Evolutionary conservation across 2,113 vertebrate genomes (phyloP).

Genomic region (Pelvicachromis taeniatus): DNA sequence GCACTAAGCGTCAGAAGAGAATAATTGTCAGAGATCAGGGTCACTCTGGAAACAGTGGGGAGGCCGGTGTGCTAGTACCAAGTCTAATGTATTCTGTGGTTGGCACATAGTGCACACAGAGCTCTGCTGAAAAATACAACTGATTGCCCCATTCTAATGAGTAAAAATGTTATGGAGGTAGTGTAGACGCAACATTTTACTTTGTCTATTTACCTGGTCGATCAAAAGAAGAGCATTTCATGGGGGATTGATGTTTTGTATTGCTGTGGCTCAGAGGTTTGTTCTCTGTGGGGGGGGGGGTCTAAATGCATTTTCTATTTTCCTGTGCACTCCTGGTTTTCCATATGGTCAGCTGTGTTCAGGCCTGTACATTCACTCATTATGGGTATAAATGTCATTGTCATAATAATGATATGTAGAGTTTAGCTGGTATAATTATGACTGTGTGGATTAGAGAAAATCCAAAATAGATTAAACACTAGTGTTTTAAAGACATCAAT

Average conservation of each 20-base stretch:
- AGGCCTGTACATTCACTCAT: background rate
- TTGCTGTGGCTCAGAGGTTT: background rate
- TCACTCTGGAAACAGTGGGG: conserved; percentile 18
- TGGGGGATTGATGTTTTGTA: background rate
- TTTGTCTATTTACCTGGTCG: background rate
- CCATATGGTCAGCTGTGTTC: background rate
- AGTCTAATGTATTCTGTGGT: background rate
- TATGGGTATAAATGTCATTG: background rate
- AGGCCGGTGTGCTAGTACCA: background rate
- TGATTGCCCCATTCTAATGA: background rate
- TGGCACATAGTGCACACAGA: conserved; percentile 1
- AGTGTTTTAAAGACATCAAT: background rate
- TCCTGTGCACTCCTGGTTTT: background rate
- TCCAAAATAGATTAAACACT: background rate
- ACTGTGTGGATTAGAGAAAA: background rate
- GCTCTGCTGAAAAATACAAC: background rate
- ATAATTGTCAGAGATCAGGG: conserved; percentile 10
- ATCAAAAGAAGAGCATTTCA: background rate
- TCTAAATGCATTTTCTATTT: background rate
- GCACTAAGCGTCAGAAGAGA: background rate
- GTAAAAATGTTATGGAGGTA: background rate
- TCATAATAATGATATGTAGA: background rate
- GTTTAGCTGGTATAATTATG: background rate
- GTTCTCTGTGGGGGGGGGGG: background rate
- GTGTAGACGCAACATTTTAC: background rate